A percentile compares a stretch with the other conserved stretches of the same genome.
phyloP scores from a whole-genome alignment of 2,888 invertebrate genomes.

The Yponomeuta sedellus region DNA sequence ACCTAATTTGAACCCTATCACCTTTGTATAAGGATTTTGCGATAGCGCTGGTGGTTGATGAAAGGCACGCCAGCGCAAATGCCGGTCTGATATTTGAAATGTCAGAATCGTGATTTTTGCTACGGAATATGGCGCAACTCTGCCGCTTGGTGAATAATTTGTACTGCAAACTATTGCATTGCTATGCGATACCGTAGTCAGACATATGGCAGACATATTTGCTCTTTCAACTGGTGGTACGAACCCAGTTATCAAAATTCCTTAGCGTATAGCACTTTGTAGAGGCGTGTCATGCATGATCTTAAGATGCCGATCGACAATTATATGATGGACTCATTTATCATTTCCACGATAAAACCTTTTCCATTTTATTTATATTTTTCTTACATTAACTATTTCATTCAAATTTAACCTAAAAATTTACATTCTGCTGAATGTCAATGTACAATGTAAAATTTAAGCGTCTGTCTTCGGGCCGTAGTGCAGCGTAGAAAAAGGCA shows the following conservation, averaged over 20 bases:
- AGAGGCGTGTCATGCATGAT: background rate
- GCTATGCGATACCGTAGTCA: conserved; percentile 9
- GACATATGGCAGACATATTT: conserved; percentile 4
- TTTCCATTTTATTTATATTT: too few species aligned
- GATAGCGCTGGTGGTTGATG: conserved; percentile 3
- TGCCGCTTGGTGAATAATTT: conserved; percentile 31
- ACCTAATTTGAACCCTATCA: background rate
- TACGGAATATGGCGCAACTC: conserved; percentile 61
- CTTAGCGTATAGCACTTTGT: background rate
- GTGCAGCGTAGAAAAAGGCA: too few species aligned
- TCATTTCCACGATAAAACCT: too few species aligned
- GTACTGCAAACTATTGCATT: conserved; percentile 27
- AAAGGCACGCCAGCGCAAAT: conserved; percentile 40
- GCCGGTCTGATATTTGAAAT: conserved; percentile 65
- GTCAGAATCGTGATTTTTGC: conserved; percentile 74
- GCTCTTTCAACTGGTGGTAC: background rate
- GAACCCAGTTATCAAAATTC: background rate
- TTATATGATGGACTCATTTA: background rate
- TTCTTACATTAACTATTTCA: too few species aligned
- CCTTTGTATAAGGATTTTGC: background rate
- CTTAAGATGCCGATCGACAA: background rate
- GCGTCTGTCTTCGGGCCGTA: too few species aligned
- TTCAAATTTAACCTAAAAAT: too few species aligned
- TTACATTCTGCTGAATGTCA: too few species aligned
- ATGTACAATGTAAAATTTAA: too few species aligned